Base-by-base conservation (phyloP, 2,113 vertebrate genomes). In the Riparia riparia region DNA sequence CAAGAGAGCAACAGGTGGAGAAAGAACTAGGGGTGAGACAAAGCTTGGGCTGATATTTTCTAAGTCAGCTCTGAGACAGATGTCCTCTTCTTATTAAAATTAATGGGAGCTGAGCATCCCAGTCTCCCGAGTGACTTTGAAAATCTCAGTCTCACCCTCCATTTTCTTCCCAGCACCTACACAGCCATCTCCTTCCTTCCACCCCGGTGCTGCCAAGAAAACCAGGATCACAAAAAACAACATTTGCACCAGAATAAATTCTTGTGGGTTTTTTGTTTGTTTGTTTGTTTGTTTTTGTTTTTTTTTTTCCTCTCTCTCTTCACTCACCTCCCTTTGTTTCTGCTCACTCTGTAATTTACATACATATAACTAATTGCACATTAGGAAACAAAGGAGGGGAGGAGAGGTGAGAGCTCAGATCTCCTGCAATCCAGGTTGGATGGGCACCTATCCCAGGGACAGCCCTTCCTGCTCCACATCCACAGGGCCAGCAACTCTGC, bases 21-120 rank as follows among this genome's bases (percentile, higher is more conserved):
- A 20, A 85, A 42, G 69, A 90, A 51, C 47, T 28, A 34, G 56
- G 82, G 95, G 86, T 95, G 94, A 95, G 88, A n/a, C 41, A 89
- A 95, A 94, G 90, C 92, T 96, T 94, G 86, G 82, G 95, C 72
- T 95, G 96, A 8, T 94, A 86, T 95, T 96, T 95, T 93, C 95
- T 83, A 95, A 95, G 96, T 92, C 86, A 64, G 37, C 79, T 17
- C 31, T 0, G 72, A 95, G 96, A 95, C 95, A 95, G 96, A 93
- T 97, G 95, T 96, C 93, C 90, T 66, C 25, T 47, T 89, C 84
- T 95, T 91, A 93, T 96, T 94, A 95, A 97, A 96, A 97, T 96
- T 89, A 95, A 95, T 93, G 90, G 88, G 60, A 93, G 72, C 56
- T 41, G 86, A 94, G 88, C 64, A 89, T 80, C 79, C 82, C 60